These are phyloP conservation scores for Poicephalus meyeri DNA, from an alignment of 2,113 vertebrate species.

Conservation along the genomic window DNA sequence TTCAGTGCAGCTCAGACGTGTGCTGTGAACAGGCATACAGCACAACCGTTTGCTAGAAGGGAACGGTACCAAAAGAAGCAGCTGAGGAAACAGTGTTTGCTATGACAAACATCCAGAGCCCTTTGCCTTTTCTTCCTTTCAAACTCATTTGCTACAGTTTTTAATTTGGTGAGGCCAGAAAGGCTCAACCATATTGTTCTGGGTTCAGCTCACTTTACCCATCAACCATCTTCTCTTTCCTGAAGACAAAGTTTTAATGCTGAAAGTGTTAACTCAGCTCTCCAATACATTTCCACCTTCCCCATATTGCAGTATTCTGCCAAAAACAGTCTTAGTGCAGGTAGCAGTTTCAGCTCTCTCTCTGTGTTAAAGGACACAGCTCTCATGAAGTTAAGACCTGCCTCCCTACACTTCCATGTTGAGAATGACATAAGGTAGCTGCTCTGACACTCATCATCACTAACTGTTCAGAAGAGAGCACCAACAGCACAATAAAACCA, in stretches of 20 bases:
- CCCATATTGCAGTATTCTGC: background rate
- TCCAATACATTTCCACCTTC: background rate
- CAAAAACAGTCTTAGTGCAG: background rate
- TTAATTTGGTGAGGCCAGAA: background rate
- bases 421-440: background rate
- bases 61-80: background rate
- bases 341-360: background rate
- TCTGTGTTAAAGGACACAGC: background rate
- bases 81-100: background rate
- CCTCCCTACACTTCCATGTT: background rate
- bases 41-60: background rate
- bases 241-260: constrained; percentile 15
- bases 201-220: background rate
- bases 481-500: background rate
- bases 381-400: background rate
- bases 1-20: background rate
- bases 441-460: background rate
- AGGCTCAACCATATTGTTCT: background rate
- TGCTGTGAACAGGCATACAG: background rate
- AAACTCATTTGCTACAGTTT: background rate
- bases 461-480: background rate
- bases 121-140: background rate
- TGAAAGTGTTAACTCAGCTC: background rate
- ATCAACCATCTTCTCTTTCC: background rate
- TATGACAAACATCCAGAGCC: background rate